A percentile compares a stretch with the other conserved stretches of the same genome.
These are phyloP conservation scores for Rhinopithecus roxellana DNA, from an alignment of 2,113 vertebrate genomes.

Conservation along the genomic window DNA sequence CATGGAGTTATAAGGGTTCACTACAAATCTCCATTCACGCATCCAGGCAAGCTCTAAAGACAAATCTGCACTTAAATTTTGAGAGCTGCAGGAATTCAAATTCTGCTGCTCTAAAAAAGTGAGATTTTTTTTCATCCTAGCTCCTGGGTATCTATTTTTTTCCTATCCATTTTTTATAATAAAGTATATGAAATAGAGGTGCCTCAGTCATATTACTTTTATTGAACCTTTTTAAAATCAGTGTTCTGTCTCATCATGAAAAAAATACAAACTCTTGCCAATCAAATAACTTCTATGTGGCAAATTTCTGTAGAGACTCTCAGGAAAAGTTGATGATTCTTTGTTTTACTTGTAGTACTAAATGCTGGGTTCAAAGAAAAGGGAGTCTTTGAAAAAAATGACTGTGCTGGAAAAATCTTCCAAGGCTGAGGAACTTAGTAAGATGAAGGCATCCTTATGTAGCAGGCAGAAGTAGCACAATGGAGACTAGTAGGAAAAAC, in stretches of 20 bases:
- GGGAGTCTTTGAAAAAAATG: background rate
- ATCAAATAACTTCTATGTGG: background rate
- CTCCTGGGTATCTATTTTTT: conserved; percentile 1
- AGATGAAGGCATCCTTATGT: background rate
- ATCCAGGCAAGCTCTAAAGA: background rate
- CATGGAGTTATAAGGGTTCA: background rate
- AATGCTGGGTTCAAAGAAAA: conserved; percentile 35
- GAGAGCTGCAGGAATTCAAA: background rate
- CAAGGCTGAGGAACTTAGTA: background rate
- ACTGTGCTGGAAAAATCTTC: background rate
- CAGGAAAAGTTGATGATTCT: background rate
- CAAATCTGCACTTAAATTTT: background rate
- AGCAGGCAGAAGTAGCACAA: background rate
- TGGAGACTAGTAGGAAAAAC: background rate
- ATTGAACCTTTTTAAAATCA: conserved; percentile 9
- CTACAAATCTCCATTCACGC: background rate
- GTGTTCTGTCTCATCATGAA: background rate
- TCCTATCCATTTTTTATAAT: background rate
- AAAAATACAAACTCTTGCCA: conserved; percentile 19
- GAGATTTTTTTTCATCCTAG: background rate
- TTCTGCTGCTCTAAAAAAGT: background rate
- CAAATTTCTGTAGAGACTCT: background rate
- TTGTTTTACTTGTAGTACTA: background rate
- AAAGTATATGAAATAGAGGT: background rate
- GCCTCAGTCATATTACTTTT: background rate